Evolutionary conservation across 2,113 vertebrate genomes (phyloP), one percentile per base, ranked within the genome.

Genomic region (Gulo gulo): DNA sequence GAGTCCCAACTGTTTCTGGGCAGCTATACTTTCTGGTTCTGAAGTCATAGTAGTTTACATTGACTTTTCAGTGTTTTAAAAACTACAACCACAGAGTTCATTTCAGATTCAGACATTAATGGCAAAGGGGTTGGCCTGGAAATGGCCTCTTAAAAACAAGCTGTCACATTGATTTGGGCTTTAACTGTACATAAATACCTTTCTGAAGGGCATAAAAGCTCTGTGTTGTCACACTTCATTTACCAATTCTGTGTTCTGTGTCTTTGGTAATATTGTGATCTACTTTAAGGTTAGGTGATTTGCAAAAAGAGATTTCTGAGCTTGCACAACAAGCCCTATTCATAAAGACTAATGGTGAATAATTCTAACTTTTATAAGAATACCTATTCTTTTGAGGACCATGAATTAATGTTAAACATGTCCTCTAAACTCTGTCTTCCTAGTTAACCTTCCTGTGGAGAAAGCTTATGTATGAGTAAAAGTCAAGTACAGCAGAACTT

Each of bases 221-320:
- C 81, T 78, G 1, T 76, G 78, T 65, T 93, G 85, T 82, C 78
- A 16, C 23, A 87, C 36, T 71, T 91, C 57, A 88, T 92, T 97
- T 97, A 76, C 86, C 36, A 81, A 21, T 69, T 80, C 65, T 47
- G 45, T 65, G 50, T 93, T 95, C 34, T 97, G n/a, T 95, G 73
- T 94, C 74, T 39, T 42, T 15, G 4, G 14, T 74, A 95, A 92
- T 83, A 82, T 31, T 89, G 24, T 57, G 57, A 87, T 95, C 78
- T 24, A 85, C 94, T 93, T 97, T 89, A 96, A 95, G 67, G 61
- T 93, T 86, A 97, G 39, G 76, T 93, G 95, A 95, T 86, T 92
- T 97, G 23, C 45, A 91, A 86, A 94, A 95, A 63, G 59, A 74
- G 63, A 47, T 39, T 92, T 93, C 61, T 91, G 78, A 91, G 11